Conservation (phyloP, 2,888 invertebrate species). For the Diplazon laetatorius region DNA sequence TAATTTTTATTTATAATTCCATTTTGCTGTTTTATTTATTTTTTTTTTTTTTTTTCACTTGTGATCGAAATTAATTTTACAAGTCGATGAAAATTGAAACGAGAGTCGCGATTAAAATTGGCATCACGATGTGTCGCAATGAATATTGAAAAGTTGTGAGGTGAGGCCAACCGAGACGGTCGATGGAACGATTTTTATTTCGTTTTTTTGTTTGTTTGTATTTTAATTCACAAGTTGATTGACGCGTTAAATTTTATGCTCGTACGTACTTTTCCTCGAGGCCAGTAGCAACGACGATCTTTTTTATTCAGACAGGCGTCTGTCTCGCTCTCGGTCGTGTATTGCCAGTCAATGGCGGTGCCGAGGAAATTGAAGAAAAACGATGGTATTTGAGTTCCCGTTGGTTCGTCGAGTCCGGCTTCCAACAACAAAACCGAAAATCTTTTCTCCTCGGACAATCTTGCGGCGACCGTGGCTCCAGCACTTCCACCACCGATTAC, state of each 20-base stretch:
- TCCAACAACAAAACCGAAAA: conserved; percentile 89
- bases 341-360: conserved; percentile 94
- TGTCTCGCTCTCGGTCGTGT: conserved; percentile 92
- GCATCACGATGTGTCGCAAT: background rate
- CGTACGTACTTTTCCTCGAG: conserved; percentile 89
- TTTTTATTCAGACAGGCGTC: conserved; percentile 89
- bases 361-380: conserved; percentile 95
- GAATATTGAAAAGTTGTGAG: background rate
- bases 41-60: no score
- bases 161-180: no score
- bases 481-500: conserved; percentile 90
- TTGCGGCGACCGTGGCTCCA: conserved; percentile 88
- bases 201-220: no score
- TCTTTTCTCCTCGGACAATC: conserved; percentile 89
- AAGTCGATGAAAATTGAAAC: no score
- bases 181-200: no score
- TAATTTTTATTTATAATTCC: no score
- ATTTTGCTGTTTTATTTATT: no score
- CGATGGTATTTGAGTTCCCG: conserved; percentile 94
- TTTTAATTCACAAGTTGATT: background rate
- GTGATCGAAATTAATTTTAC: no score
- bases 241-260: background rate
- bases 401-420: conserved; percentile 93
- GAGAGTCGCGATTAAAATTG: background rate
- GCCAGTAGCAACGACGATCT: conserved; percentile 91